Evolutionary conservation across 2,888 invertebrate genomes (phyloP).

Genomic region (Caenorhabditis sp.): DNA sequence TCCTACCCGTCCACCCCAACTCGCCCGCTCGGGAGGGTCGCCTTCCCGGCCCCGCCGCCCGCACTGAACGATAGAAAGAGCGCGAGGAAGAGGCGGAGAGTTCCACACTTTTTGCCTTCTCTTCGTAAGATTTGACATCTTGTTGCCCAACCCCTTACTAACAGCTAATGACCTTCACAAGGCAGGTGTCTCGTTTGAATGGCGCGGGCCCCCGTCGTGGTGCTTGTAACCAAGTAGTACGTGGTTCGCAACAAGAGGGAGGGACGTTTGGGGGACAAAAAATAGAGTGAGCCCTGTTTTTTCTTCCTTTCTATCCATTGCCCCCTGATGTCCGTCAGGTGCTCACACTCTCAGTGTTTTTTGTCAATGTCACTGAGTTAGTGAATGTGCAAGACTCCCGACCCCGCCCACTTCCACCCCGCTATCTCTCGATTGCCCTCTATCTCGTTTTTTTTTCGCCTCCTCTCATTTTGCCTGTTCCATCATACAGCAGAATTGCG

Average conservation of each 20-base stretch:
- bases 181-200: constrained; percentile 30
- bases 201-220: neutral
- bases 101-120: constrained; percentile 3
- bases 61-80: neutral
- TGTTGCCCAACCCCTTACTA: constrained; percentile 31
- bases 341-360: constrained; percentile 46
- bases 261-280: neutral
- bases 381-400: constrained; percentile 36
- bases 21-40: constrained; percentile 18
- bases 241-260: neutral
- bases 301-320: neutral
- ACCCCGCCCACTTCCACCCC: constrained; percentile 4
- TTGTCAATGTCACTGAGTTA: constrained; percentile 50
- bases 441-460: constrained; percentile 26
- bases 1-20: constrained; percentile 2
- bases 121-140: constrained; percentile 8
- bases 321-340: constrained; percentile 52
- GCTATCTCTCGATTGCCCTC: constrained; percentile 37
- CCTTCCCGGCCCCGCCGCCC: neutral
- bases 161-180: constrained; percentile 49
- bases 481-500: constrained; percentile 44
- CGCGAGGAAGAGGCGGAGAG: neutral
- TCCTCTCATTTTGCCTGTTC: constrained; percentile 31
- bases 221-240: constrained; percentile 24
- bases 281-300: constrained; percentile 2